Base-by-base conservation (phyloP, 2,797 vertebrate genomes). In the Crenuchus spilurus region DNA sequence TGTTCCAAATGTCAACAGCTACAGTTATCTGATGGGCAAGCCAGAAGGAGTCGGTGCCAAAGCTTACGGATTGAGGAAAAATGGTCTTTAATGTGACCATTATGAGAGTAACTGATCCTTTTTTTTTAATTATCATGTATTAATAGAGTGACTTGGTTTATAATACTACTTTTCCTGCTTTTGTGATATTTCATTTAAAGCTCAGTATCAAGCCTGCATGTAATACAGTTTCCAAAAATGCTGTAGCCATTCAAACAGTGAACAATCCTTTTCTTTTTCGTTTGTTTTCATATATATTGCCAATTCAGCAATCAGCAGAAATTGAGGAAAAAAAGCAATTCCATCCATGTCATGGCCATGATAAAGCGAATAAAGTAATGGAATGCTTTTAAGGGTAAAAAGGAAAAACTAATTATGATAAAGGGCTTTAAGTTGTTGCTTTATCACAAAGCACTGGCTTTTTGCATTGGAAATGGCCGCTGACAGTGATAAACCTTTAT, bases 361-460 rank as follows among this genome's bases (percentile, higher is more conserved):
- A 92, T 89, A 88, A 87, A 87, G 76, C 75, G 80, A 80, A 90
- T 89, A 89, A 88, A 82, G 92, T 91, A 93, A 92, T 92, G 84
- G 88, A 92, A 91, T 85, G 88, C 87, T 92, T 91, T 94, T 89
- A 92, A 86, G 84, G 87, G 87, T 88, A 88, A 91, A 92, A 91
- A 88, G 89, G 89, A 91, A 93, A 92, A 92, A 90, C 89, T 92
- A 93, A 93, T 93, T 93, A 93, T 93, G 92, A 93, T 93, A 93
- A 93, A 93, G 90, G 87, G 86, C 89, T 92, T 88, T 90, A 83
- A 90, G 91, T 88, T 92, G 91, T 91, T 89, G 90, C 88, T 90
- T 93, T 93, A 93, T 93, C 92, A 42, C 85, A 60, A 86, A 63
- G 86, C 90, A 83, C 85, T 88, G 90, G 87, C 88, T 89, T 90